Evolutionary conservation across 2,888 invertebrate genomes (phyloP).

Genomic region (Standfussiana lucernea): DNA sequence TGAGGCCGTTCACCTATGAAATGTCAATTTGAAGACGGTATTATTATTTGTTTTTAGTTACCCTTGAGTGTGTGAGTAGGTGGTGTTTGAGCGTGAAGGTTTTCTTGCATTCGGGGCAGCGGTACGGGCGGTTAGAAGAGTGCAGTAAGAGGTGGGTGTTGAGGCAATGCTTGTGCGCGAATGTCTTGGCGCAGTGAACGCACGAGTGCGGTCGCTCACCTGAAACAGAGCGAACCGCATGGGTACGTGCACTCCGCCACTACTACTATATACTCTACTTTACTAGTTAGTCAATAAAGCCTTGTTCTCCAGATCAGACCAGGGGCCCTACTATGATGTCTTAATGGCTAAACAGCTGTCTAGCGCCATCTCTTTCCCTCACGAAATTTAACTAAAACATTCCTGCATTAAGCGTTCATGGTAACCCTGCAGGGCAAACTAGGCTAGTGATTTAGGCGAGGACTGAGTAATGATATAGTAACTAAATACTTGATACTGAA

Average conservation of each 20-base stretch:
- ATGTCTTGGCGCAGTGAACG: conserved; percentile 94
- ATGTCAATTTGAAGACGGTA: conserved; percentile 67
- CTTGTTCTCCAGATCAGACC: too few relatives aligned
- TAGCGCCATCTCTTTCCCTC: too few relatives aligned
- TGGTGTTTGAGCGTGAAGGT: conserved; percentile 95
- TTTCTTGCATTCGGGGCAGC: conserved; percentile 95
- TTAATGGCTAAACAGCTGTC: too few relatives aligned
- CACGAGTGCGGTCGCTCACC: conserved; percentile 93
- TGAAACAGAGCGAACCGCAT: conserved; percentile 79
- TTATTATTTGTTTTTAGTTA: conserved; percentile 82
- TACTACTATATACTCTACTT: background rate
- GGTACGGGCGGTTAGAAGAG: conserved; percentile 94
- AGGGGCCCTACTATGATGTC: too few relatives aligned
- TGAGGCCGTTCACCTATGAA: conserved; percentile 93
- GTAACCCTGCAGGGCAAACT: too few relatives aligned
- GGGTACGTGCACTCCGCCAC: conserved; percentile 63
- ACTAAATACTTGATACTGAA: background rate
- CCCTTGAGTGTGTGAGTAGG: conserved; percentile 93
- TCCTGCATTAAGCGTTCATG: too few relatives aligned
- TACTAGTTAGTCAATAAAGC: background rate
- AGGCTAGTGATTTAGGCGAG: background rate
- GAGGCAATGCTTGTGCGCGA: conserved; percentile 95
- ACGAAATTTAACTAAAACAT: too few relatives aligned
- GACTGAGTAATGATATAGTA: background rate
- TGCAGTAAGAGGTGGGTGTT: conserved; percentile 95